Evolutionary conservation across 2,113 vertebrate genomes (phyloP).

Genomic region (Hydropotes inermis): DNA sequence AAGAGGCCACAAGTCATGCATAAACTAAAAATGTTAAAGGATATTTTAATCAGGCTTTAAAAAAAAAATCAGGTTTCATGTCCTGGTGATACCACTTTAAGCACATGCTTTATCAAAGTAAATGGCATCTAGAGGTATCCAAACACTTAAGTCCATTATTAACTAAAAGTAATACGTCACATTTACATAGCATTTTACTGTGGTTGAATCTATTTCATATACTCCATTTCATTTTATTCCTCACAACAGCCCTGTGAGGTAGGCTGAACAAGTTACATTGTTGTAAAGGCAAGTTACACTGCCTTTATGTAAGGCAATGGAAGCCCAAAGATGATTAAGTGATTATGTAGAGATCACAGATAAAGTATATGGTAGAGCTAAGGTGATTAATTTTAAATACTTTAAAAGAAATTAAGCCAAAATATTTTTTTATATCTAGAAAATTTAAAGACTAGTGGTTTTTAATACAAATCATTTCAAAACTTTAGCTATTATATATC

Average conservation of each 20-base stretch:
- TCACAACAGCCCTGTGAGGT: conserved; percentile 70
- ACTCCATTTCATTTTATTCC: conserved; percentile 31
- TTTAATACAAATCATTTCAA: conserved; percentile 31
- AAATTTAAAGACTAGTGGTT: conserved; percentile 24
- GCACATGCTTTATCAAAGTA: conserved; percentile 34
- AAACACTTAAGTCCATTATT: conserved; percentile 43
- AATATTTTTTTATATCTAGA: conserved; percentile 8
- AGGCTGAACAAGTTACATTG: conserved; percentile 41
- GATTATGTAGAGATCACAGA: not conserved
- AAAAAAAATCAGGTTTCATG: not conserved
- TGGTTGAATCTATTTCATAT: conserved; percentile 30
- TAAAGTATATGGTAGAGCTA: not conserved
- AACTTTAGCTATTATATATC: conserved; percentile 24
- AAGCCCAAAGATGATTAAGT: conserved; percentile 16
- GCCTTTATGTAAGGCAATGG: conserved; percentile 50
- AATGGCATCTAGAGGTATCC: conserved; percentile 48
- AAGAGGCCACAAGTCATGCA: conserved; percentile 20
- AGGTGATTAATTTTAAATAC: conserved; percentile 39
- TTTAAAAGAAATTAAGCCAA: conserved; percentile 30
- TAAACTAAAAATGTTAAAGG: conserved; percentile 29
- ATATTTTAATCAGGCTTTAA: conserved; percentile 1
- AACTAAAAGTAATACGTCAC: conserved; percentile 26
- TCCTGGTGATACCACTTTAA: conserved; percentile 45
- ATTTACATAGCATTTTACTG: conserved; percentile 33
- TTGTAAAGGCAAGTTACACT: not conserved